These are phyloP conservation scores for Neolamprologus tretocephalus DNA, from an alignment of 2,113 vertebrate species.

Conservation along the genomic window DNA sequence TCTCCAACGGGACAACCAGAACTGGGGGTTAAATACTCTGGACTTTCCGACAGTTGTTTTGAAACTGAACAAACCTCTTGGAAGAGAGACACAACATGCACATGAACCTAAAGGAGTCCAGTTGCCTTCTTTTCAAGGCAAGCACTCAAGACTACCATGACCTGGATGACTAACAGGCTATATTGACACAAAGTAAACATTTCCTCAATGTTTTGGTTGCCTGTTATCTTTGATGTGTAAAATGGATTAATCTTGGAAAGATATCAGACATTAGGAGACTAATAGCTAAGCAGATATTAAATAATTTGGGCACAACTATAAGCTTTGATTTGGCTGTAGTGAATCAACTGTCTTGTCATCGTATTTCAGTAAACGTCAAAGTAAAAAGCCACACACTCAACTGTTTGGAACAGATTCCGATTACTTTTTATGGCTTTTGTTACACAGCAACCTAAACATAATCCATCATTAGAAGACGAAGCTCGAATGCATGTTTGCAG, in stretches of 20 bases:
- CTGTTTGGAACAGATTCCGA: background rate
- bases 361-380: constrained; percentile 8
- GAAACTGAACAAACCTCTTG: background rate
- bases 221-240: background rate
- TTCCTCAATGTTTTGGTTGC: background rate
- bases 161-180: background rate
- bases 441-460: constrained; percentile 25
- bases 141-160: background rate
- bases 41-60: background rate
- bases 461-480: background rate
- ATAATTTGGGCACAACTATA: background rate
- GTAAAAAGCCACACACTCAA: background rate
- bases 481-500: background rate
- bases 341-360: background rate
- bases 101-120: background rate
- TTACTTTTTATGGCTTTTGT: background rate
- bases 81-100: background rate
- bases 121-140: background rate
- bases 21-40: background rate
- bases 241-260: background rate
- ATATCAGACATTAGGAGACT: background rate
- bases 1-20: background rate
- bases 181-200: background rate
- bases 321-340: background rate
- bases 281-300: background rate